Percentiles rank a stretch among this genome's conserved stretches.
These are phyloP conservation scores for Rallus crepitans DNA, from an alignment of 2,797 vertebrate species.

Conservation along the genomic window DNA sequence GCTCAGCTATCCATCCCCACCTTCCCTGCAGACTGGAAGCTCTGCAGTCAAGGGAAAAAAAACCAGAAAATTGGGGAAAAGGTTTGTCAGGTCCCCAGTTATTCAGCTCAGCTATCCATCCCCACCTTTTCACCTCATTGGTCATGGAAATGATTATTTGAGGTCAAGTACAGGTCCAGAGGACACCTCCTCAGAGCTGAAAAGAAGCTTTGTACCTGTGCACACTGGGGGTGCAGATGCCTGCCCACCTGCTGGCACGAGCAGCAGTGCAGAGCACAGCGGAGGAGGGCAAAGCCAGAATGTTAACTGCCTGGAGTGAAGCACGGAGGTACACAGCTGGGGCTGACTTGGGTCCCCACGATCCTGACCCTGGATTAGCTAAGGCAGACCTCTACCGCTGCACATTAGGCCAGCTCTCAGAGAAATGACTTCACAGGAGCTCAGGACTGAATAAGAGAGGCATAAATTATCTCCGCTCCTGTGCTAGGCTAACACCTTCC, in stretches of 20 bases:
- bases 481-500: background rate
- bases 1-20: background rate
- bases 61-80: background rate
- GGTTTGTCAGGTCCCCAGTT: background rate
- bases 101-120: background rate
- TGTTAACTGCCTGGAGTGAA: rapidly evolving
- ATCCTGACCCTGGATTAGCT: background rate
- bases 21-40: background rate
- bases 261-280: background rate
- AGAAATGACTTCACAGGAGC: background rate
- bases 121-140: background rate
- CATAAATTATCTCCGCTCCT: background rate
- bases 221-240: background rate
- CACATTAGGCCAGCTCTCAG: background rate
- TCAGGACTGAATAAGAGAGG: background rate
- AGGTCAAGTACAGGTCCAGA: background rate
- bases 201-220: background rate
- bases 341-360: background rate
- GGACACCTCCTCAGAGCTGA: background rate
- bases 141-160: background rate
- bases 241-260: rapidly evolving
- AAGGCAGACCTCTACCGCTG: background rate
- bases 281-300: background rate
- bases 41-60: background rate
- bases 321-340: rapidly evolving